A percentile compares a stretch with the other conserved stretches of the same genome.
phyloP scores from a whole-genome alignment of 2,113 vertebrate genomes.

The Rhegmatorhina hoffmannsi region DNA sequence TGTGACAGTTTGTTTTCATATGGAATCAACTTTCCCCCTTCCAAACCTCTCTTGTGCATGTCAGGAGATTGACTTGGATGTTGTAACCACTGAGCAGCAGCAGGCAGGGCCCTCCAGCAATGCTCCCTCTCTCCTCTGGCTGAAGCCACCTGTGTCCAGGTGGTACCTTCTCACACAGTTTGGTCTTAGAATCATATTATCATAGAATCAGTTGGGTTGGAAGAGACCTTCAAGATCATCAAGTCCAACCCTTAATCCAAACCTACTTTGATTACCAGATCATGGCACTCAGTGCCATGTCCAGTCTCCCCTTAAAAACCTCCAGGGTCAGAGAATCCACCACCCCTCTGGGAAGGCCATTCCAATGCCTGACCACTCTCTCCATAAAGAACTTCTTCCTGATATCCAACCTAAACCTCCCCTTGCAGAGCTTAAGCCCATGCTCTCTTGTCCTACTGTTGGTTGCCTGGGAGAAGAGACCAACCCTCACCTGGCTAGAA shows the following conservation, averaged over 20 bases:
- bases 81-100: neutral
- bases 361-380: too few relatives aligned
- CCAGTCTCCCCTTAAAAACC: too few relatives aligned
- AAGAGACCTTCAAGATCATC: neutral
- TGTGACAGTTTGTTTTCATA: neutral
- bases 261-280: too few relatives aligned
- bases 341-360: too few relatives aligned
- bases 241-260: neutral
- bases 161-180: neutral
- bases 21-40: neutral
- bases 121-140: neutral
- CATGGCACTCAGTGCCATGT: too few relatives aligned
- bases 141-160: neutral
- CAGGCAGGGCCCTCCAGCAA: neutral
- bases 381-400: too few relatives aligned
- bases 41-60: accelerated
- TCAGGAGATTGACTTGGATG: neutral
- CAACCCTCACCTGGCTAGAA: accelerated
- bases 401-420: neutral
- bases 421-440: too few relatives aligned
- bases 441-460: too few relatives aligned
- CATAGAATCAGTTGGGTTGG: too few relatives aligned
- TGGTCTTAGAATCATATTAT: neutral
- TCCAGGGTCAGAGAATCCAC: too few relatives aligned
- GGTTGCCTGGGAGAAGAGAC: neutral